A percentile compares a stretch with the other conserved stretches of the same genome.
Evolutionary conservation across 2,888 invertebrate species (phyloP).

Genomic region (Andricus quercusramuli): DNA sequence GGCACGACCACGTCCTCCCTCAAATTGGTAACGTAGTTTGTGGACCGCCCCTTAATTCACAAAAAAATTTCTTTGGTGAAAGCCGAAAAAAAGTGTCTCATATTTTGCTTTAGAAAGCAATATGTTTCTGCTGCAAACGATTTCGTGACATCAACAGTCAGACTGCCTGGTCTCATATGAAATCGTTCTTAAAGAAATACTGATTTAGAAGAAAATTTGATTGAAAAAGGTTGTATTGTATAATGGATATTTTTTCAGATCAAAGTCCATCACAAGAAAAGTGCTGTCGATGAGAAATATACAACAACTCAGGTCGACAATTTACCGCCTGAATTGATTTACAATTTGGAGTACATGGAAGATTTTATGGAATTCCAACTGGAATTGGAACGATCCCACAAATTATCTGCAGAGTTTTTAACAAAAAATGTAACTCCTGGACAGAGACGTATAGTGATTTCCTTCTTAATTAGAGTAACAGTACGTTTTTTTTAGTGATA

Average conservation of each 20-base stretch:
- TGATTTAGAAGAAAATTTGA: background rate
- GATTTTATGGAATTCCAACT: slow-evolving; percentile 54
- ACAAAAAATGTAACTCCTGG: slow-evolving; percentile 52
- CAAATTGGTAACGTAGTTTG: too few relatives aligned
- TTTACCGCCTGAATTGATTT: slow-evolving; percentile 42
- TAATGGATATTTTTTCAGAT: background rate
- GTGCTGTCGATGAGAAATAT: background rate
- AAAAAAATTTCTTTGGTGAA: too few relatives aligned
- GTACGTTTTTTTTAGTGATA: slow-evolving; percentile 42
- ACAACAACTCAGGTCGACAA: background rate
- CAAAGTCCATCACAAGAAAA: background rate
- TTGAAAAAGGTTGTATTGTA: background rate
- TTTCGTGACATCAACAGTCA: too few relatives aligned
- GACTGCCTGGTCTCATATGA: too few relatives aligned
- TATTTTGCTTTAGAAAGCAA: too few relatives aligned
- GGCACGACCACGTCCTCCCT: too few relatives aligned
- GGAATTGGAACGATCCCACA: slow-evolving; percentile 52
- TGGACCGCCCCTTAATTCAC: too few relatives aligned
- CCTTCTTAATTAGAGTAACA: slow-evolving; percentile 44
- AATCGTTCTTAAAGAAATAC: background rate
- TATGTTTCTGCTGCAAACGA: too few relatives aligned
- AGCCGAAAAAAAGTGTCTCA: too few relatives aligned
- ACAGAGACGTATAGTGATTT: slow-evolving; percentile 63
- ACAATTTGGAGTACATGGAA: slow-evolving; percentile 54
- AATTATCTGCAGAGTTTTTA: slow-evolving; percentile 55